Conservation (phyloP, 2,797 vertebrate genomes). For the Poeciliopsis paucimaculata region DNA sequence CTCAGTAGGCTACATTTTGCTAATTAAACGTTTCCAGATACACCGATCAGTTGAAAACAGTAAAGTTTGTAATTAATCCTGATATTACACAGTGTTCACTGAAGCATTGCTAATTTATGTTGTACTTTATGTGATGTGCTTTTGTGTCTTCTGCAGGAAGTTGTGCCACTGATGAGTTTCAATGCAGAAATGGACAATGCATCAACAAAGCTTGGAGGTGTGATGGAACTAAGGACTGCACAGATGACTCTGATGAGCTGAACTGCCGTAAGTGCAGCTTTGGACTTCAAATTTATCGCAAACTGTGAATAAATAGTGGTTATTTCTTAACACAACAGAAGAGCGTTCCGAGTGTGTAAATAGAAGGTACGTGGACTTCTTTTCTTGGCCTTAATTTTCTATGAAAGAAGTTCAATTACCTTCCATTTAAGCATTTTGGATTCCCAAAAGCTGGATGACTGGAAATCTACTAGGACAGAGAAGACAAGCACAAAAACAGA, state of each 20-base stretch:
- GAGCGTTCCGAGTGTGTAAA: neutral
- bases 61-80: neutral
- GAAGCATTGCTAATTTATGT: neutral
- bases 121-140: neutral
- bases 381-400: neutral
- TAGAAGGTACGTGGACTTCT: conserved; percentile 4
- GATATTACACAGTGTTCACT: neutral
- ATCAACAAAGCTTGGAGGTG: conserved; percentile 73
- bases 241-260: conserved; percentile 77
- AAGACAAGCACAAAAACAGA: neutral
- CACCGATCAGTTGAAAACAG: neutral
- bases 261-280: conserved; percentile 74
- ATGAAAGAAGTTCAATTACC: conserved; percentile 12
- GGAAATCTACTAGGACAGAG: neutral
- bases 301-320: neutral
- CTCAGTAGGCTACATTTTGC: neutral
- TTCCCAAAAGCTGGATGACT: neutral
- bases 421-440: conserved; percentile 2
- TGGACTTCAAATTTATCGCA: neutral
- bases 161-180: conserved; percentile 70
- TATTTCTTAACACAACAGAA: neutral
- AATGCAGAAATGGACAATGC: conserved; percentile 76
- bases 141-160: conserved; percentile 54
- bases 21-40: neutral
- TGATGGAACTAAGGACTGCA: conserved; percentile 78